Conservation (phyloP, 1,140 invertebrate species). For the Pogonomyrmex californicus region DNA sequence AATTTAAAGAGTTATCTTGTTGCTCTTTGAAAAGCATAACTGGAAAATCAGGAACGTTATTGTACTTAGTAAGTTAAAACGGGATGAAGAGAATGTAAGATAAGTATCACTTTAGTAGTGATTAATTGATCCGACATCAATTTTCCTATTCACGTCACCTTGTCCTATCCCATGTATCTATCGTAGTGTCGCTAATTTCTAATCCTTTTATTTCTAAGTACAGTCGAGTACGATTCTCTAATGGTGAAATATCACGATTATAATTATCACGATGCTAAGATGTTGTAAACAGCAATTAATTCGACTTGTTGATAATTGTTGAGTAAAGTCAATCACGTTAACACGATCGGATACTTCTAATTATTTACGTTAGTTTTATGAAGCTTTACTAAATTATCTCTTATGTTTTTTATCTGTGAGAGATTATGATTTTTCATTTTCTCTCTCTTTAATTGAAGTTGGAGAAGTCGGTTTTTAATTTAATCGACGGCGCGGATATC, state of each 20-base stretch:
- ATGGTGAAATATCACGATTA: conserved; percentile 36
- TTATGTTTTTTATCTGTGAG: not conserved
- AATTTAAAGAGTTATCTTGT: conserved; percentile 15
- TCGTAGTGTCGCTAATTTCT: conserved; percentile 19
- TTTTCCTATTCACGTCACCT: not conserved
- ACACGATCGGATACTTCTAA: not conserved
- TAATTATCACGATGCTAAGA: conserved; percentile 58
- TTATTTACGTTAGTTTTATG: not conserved
- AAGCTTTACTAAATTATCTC: conserved; percentile 3
- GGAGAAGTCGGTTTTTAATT: conserved; percentile 98
- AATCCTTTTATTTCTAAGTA: conserved; percentile 32
- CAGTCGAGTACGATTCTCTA: conserved; percentile 46
- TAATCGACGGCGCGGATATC: conserved; percentile 91
- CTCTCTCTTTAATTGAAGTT: conserved; percentile 91
- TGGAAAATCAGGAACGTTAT: conserved; percentile 58
- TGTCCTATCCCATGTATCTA: conserved; percentile 1
- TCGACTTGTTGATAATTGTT: conserved; percentile 16
- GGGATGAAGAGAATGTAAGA: conserved; percentile 36
- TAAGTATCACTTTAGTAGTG: conserved; percentile 18
- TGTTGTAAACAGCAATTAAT: conserved; percentile 35
- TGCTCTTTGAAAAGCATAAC: conserved; percentile 42
- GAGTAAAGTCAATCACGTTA: conserved; percentile 38
- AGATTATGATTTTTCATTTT: not conserved
- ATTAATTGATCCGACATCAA: conserved; percentile 16
- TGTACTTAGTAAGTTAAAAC: conserved; percentile 25